phyloP scores from a whole-genome alignment of 64 coral and sea anemone genomes.

The Orbicella faveolata region DNA sequence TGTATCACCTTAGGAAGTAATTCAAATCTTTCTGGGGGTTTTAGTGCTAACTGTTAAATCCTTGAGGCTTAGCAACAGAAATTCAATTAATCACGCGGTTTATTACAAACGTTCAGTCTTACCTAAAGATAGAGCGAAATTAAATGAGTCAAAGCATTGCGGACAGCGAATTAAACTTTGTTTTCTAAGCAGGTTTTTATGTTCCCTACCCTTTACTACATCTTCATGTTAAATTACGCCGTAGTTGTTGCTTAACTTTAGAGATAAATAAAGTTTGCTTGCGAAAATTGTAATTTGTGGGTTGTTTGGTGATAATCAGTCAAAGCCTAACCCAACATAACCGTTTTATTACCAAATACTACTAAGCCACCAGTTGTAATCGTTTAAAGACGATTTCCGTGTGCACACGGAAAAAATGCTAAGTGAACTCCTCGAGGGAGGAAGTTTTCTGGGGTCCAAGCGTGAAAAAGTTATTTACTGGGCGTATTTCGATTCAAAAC shows the following conservation, averaged over 20 bases:
- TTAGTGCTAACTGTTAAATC: conserved; percentile 19
- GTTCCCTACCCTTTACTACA: background rate
- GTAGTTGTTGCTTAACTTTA: background rate
- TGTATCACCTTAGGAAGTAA: background rate
- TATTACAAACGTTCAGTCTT: background rate
- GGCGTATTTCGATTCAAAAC: background rate
- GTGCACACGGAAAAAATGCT: background rate
- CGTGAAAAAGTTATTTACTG: conserved; percentile 20
- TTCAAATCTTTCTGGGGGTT: background rate
- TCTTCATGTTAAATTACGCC: background rate
- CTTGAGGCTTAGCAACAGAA: background rate
- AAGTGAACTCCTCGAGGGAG: background rate
- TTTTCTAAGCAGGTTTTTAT: background rate
- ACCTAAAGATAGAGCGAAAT: background rate
- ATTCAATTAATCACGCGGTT: conserved; percentile 5
- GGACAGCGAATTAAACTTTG: background rate
- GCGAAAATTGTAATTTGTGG: conserved; percentile 6
- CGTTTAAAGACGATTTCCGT: background rate
- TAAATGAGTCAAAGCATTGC: background rate
- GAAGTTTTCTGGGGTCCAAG: background rate
- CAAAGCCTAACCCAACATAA: background rate
- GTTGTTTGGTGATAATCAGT: background rate
- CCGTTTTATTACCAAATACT: background rate
- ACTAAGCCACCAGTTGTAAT: background rate
- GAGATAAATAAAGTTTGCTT: background rate